Percentiles rank a stretch among this genome's conserved stretches.
phyloP scores from a whole-genome alignment of 2,888 invertebrate genomes.

The Loripinus fragilis region DNA sequence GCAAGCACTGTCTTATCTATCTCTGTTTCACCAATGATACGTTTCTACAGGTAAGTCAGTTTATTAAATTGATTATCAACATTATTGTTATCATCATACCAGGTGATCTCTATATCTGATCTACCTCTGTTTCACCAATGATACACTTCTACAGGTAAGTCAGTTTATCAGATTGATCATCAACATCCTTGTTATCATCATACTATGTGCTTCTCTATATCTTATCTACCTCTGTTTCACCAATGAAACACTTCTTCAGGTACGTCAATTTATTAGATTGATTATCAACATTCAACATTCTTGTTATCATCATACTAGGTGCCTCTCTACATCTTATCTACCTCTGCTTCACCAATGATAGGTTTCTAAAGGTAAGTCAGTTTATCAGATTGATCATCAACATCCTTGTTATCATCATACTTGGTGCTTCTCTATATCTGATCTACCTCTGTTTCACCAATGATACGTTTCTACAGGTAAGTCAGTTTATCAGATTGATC shows the following conservation, averaged over 20 bases:
- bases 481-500: conserved; percentile 87
- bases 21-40: conserved; percentile 79
- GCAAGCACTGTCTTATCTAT: conserved; percentile 81
- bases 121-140: conserved; percentile 81
- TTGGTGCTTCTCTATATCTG: conserved; percentile 84
- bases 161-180: conserved; percentile 88
- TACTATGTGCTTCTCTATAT: conserved; percentile 85
- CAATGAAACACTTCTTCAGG: conserved; percentile 71
- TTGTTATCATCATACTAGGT: conserved; percentile 88
- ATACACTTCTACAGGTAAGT: conserved; percentile 68
- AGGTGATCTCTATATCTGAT: conserved; percentile 83
- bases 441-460: conserved; percentile 82
- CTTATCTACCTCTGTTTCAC: conserved; percentile 82
- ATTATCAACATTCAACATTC: conserved; percentile 89
- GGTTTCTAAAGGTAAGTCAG: conserved; percentile 70
- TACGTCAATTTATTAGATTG: conserved; percentile 86
- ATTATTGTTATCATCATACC: conserved; percentile 88
- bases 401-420: conserved; percentile 87
- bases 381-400: conserved; percentile 89
- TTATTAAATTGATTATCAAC: conserved; percentile 89
- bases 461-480: conserved; percentile 67
- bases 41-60: conserved; percentile 73
- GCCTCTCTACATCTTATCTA: conserved; percentile 82
- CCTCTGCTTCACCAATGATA: conserved; percentile 79
- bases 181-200: conserved; percentile 88